These are phyloP conservation scores for Gallinago jamesoni DNA, from an alignment of 2,113 vertebrate genomes.

Conservation along the genomic window DNA sequence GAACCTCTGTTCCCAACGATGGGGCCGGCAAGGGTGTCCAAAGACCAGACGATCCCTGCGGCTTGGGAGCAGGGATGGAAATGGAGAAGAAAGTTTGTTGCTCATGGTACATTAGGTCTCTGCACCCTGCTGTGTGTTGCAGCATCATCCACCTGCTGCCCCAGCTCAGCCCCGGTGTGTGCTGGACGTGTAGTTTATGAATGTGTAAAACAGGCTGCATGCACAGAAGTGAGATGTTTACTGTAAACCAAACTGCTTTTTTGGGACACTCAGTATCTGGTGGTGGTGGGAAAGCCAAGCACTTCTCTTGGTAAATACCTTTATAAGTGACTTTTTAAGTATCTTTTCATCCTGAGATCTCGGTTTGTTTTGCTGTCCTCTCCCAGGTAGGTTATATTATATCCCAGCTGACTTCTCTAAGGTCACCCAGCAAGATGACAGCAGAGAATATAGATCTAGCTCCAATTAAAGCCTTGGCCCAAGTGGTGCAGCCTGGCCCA, in stretches of 20 bases:
- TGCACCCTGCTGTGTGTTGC: not conserved
- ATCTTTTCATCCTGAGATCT: not conserved
- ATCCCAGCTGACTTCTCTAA: not conserved
- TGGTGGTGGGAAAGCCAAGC: not conserved
- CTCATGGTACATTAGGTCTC: not conserved
- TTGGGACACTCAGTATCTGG: not conserved
- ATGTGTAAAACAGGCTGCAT: not conserved
- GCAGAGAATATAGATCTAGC: not conserved
- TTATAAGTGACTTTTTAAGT: not conserved
- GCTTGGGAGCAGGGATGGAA: not conserved
- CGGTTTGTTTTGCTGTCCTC: not conserved
- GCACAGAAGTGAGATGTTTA: not conserved
- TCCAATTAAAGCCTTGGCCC: not conserved
- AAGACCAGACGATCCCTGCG: accelerated
- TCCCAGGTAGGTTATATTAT: not conserved
- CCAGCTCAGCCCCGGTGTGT: accelerated
- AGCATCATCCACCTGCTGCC: not conserved
- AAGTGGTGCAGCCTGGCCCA: not conserved
- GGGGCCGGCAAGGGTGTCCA: not conserved
- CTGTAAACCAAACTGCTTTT: not conserved
- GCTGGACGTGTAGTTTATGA: not conserved
- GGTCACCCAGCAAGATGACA: not conserved
- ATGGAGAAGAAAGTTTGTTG: not conserved
- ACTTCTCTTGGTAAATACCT: not conserved
- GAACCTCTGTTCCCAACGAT: not conserved